Evolutionary conservation across 1,140 invertebrate species (phyloP).

Genomic region (Pseudomyrmex dendroicus): DNA sequence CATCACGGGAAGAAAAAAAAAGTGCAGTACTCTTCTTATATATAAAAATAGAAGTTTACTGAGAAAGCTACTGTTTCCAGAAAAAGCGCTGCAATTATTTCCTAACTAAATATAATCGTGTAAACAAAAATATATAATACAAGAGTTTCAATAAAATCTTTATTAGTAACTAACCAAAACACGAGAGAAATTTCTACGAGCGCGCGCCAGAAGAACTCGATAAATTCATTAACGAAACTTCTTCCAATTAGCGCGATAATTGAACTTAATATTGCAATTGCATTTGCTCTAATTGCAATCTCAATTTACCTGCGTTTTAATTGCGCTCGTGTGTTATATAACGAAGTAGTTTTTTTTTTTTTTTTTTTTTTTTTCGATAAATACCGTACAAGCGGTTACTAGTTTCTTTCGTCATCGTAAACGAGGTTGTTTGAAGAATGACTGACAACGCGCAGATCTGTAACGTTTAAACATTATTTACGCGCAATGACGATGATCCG

Average conservation of each 20-base stretch:
- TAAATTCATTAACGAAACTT: not conserved
- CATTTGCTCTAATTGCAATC: conserved; percentile 14
- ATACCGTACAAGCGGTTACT: not conserved
- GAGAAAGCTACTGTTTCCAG: not conserved
- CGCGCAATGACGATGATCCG: conserved; percentile 3
- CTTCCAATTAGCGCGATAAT: not conserved
- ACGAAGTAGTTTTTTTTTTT: not conserved
- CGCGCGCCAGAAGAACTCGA: not conserved
- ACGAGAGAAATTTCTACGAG: not conserved
- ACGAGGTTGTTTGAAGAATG: not conserved
- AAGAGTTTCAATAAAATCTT: conserved; percentile 11
- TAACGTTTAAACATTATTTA: conserved; percentile 49
- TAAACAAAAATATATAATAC: not conserved
- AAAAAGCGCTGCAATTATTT: not conserved
- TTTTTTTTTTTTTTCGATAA: not conserved
- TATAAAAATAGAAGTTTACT: not conserved
- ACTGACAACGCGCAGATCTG: conserved; percentile 5
- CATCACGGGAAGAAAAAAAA: too few species aligned
- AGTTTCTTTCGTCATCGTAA: conserved; percentile 1
- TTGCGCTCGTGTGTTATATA: not conserved
- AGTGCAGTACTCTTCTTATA: not conserved
- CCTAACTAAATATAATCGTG: not conserved
- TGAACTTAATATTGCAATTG: conserved; percentile 16
- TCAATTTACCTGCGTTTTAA: not conserved
- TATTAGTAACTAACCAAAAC: conserved; percentile 16